phyloP scores from a whole-genome alignment of 2,888 invertebrate species.

The Cylloceria caligata region DNA sequence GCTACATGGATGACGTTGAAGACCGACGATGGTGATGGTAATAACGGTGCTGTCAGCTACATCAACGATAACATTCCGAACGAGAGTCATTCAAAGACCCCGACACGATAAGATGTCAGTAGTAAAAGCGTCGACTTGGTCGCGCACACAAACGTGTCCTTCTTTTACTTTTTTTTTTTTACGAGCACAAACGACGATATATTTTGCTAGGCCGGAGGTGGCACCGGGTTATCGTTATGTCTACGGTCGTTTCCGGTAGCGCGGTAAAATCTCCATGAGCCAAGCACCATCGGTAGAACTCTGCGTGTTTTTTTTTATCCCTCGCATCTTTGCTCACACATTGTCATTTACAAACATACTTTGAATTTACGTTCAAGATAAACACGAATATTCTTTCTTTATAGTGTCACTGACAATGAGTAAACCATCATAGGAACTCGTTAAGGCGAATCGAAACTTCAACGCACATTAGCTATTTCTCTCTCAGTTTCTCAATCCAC shows the following conservation, averaged over 20 bases:
- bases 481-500: too few relatives aligned
- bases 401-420: neutral
- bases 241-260: conserved; percentile 31
- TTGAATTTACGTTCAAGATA: conserved; percentile 9
- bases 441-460: neutral
- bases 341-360: conserved; percentile 17
- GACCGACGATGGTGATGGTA: conserved; percentile 14
- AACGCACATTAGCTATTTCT: too few relatives aligned
- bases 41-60: neutral
- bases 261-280: conserved; percentile 26
- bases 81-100: conserved; percentile 46
- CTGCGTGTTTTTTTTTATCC: conserved; percentile 14
- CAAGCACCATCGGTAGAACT: neutral
- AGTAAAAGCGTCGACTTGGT: conserved; percentile 20
- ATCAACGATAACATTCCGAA: conserved; percentile 31
- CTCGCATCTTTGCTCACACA: neutral
- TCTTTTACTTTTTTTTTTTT: conserved; percentile 17
- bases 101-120: conserved; percentile 45
- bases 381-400: neutral
- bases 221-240: conserved; percentile 37
- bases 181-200: conserved; percentile 12
- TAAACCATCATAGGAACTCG: neutral
- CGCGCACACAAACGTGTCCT: conserved; percentile 5
- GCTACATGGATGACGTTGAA: conserved; percentile 20
- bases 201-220: conserved; percentile 13